Base-by-base conservation (phyloP, 2,113 vertebrate genomes). In the Theristicus caerulescens region DNA sequence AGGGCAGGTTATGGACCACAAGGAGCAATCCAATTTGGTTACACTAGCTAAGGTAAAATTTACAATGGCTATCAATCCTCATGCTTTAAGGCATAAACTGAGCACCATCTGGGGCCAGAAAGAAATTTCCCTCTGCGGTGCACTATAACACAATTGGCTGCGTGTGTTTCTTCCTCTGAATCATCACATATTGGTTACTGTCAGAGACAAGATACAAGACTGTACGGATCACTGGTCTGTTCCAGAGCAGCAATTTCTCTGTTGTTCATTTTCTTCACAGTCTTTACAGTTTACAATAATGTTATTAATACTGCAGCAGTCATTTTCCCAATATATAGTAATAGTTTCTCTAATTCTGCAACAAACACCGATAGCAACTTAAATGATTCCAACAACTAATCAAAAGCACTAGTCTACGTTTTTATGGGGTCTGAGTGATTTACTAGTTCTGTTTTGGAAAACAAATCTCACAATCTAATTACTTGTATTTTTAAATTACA, bases 281-380 rank as follows among this genome's bases (percentile, higher is more conserved):
- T 71, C 91, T 81, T 90, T 94, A 82, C 96, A 97, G 94, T 96
- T 95, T 96, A 94, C 87, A 88, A 70, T 94, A 90, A 98, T 47
- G 88, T 95, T 96, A 97, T 98, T 98, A 98, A 97, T 97, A 80
- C 59, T 40, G 17, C 65, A 95, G 97, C 38, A 91, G 66, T 90
- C 88, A 93, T 97, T 97, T 96, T 82, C 91, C 88, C 93, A 93
- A 92, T 89, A 96, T 66, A 96, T 73, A 97, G 86, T 92, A 96
- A 95, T 57, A 96, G 95, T 97, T 97, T 94, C 80, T 93, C 88
- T 94, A 92, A 96, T 97, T 96, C 94, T 88, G 86, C 76, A 96
- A 89, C 88, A 94, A 97, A 72, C 76, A 92, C 65, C 4, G 3
- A 91, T 42, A 93, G 90, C 79, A 86, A 90, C 76, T 92, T 92